Conservation (phyloP, 2,797 vertebrate species). For the Triplophysa yarkandensis region DNA sequence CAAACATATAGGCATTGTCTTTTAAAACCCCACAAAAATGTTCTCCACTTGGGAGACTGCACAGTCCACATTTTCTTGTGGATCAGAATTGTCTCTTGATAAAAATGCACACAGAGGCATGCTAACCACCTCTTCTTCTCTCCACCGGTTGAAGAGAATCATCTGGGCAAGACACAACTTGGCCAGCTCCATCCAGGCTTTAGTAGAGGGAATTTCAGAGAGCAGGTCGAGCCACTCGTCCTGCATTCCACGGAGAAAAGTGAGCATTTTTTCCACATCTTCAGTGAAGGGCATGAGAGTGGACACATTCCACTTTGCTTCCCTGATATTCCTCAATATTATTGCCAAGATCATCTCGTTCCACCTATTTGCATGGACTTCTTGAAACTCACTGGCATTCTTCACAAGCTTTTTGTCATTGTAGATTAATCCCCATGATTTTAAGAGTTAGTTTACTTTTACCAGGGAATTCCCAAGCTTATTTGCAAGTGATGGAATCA, state of each 20-base stretch:
- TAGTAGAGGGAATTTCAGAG: constrained; percentile 26
- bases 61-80: constrained; percentile 49
- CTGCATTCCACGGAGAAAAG: too few species aligned
- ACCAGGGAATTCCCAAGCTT: too few species aligned
- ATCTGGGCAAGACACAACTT: constrained; percentile 41
- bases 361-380: background rate
- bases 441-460: too few species aligned
- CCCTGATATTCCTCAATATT: background rate
- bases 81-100: constrained; percentile 42
- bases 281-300: too few species aligned
- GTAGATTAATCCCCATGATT: too few species aligned
- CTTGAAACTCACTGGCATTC: too few species aligned
- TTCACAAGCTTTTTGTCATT: too few species aligned
- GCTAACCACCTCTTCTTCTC: constrained; percentile 43
- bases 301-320: constrained; percentile 11
- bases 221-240: constrained; percentile 30
- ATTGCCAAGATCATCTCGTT: background rate
- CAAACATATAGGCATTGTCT: too few species aligned
- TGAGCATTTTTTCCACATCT: too few species aligned
- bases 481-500: constrained; percentile 48
- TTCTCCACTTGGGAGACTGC: constrained; percentile 49
- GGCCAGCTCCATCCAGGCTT: constrained; percentile 45
- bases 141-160: too few species aligned
- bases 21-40: too few species aligned
- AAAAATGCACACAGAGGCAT: constrained; percentile 42